These are phyloP conservation scores for Pagetopsis macropterus DNA, from an alignment of 2,797 vertebrate species.

Conservation along the genomic window DNA sequence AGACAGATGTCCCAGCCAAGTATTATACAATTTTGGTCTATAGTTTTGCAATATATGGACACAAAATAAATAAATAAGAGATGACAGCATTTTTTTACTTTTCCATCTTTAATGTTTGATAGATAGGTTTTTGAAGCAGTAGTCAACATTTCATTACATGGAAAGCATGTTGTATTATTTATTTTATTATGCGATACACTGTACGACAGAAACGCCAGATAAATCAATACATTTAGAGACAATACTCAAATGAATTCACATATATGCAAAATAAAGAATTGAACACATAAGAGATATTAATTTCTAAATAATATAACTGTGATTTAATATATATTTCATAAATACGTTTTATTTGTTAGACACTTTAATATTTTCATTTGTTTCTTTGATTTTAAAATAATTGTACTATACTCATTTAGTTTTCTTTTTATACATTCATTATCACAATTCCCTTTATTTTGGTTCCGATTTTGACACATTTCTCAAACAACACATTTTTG, in stretches of 20 bases:
- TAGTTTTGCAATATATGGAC: neutral
- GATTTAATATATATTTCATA: conserved; percentile 25
- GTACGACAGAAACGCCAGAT: conserved; percentile 52
- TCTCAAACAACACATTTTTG: conserved; percentile 40
- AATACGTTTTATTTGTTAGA: conserved; percentile 14
- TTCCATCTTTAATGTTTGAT: conserved; percentile 48
- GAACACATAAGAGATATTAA: conserved; percentile 18
- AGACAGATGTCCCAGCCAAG: conserved; percentile 1
- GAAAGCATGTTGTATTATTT: conserved; percentile 4
- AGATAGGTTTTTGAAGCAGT: conserved; percentile 16
- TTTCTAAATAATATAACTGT: conserved; percentile 47
- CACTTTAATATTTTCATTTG: conserved; percentile 21
- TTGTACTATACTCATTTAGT: conserved; percentile 27
- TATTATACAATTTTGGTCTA: neutral
- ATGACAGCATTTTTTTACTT: conserved; percentile 3
- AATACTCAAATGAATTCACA: conserved; percentile 32
- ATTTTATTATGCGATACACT: conserved; percentile 37
- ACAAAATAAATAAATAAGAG: neutral
- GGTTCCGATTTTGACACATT: conserved; percentile 42
- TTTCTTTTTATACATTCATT: conserved; percentile 68
- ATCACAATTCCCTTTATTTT: conserved; percentile 52
- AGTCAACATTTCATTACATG: conserved; percentile 33
- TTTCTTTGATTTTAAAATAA: conserved; percentile 53
- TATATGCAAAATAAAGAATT: conserved; percentile 47
- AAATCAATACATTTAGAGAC: conserved; percentile 22